phyloP scores from a whole-genome alignment of 2,888 invertebrate species.

The Fragum whitleyi region DNA sequence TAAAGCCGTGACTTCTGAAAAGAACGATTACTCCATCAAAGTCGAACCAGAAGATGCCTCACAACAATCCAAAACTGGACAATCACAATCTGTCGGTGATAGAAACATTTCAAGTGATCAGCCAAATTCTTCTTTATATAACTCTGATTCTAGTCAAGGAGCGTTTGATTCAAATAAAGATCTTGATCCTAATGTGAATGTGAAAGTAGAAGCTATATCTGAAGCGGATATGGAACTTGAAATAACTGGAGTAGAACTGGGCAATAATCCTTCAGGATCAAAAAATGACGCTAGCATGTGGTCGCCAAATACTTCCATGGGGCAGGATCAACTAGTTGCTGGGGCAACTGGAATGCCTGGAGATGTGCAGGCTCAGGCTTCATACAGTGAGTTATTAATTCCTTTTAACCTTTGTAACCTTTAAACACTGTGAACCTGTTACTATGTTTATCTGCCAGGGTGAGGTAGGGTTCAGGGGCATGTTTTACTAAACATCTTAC shows the following conservation, averaged over 20 bases:
- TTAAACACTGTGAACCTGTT: too few relatives aligned
- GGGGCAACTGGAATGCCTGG: constrained; percentile 27
- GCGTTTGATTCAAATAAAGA: not conserved
- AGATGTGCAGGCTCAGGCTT: constrained; percentile 11
- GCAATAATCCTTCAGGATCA: constrained; percentile 35
- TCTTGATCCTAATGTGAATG: constrained; percentile 27
- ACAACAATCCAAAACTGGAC: not conserved
- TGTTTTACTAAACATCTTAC: too few relatives aligned
- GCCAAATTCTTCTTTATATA: too few relatives aligned
- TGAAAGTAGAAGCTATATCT: constrained; percentile 52
- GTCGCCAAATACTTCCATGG: not conserved
- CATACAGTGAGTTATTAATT: constrained; percentile 19
- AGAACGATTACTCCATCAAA: not conserved
- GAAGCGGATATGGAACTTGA: constrained; percentile 51
- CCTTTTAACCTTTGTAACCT: too few relatives aligned
- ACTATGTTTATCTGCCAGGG: not conserved
- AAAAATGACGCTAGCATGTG: not conserved
- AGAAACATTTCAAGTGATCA: not conserved
- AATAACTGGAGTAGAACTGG: constrained; percentile 57
- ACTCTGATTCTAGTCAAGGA: not conserved
- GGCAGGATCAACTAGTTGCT: constrained; percentile 10
- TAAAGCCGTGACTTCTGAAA: not conserved
- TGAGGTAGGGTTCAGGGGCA: too few relatives aligned
- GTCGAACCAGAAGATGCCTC: not conserved
- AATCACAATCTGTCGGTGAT: not conserved